phyloP scores from a whole-genome alignment of 2,797 vertebrate genomes.

The Austrolebias charrua region DNA sequence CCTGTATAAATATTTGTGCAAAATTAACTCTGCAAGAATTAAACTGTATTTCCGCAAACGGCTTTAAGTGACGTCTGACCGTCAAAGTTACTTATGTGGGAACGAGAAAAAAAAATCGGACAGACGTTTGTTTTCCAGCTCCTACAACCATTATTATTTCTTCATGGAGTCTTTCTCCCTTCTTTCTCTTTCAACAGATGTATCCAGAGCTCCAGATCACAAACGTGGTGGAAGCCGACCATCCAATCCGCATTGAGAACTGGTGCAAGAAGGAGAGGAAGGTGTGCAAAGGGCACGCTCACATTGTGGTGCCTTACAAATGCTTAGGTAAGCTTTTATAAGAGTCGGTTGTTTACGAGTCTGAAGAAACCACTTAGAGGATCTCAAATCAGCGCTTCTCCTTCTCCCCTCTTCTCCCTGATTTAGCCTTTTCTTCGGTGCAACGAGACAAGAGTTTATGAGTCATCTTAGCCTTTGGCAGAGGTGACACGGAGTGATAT shows the following conservation, averaged over 20 bases:
- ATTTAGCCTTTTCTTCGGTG: conserved; percentile 9
- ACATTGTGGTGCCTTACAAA: conserved; percentile 92
- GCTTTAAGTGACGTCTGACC: too few species aligned
- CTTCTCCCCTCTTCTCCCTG: conserved; percentile 2
- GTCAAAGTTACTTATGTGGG: too few species aligned
- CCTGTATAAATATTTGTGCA: too few species aligned
- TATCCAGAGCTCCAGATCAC: conserved; percentile 96
- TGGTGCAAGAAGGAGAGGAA: conserved; percentile 96
- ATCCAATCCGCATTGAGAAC: conserved; percentile 89
- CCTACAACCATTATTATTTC: too few species aligned
- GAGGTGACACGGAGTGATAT: conserved; percentile 59
- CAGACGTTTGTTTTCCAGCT: too few species aligned
- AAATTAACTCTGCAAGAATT: too few species aligned
- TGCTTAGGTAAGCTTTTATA: conserved; percentile 87
- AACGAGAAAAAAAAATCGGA: too few species aligned
- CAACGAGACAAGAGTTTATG: conserved; percentile 31
- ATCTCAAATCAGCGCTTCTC: neutral
- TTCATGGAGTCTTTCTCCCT: neutral
- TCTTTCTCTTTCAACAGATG: conserved; percentile 78
- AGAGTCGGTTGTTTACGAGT: neutral
- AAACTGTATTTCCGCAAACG: too few species aligned
- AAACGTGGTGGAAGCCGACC: conserved; percentile 94
- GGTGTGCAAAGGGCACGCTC: conserved; percentile 89
- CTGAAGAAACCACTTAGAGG: too few species aligned
- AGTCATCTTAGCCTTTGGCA: conserved; percentile 43